Percentiles rank a stretch among this genome's conserved stretches.
These are phyloP conservation scores for Lasioglossum morio DNA, from an alignment of 2,888 invertebrate genomes.

Conservation along the genomic window DNA sequence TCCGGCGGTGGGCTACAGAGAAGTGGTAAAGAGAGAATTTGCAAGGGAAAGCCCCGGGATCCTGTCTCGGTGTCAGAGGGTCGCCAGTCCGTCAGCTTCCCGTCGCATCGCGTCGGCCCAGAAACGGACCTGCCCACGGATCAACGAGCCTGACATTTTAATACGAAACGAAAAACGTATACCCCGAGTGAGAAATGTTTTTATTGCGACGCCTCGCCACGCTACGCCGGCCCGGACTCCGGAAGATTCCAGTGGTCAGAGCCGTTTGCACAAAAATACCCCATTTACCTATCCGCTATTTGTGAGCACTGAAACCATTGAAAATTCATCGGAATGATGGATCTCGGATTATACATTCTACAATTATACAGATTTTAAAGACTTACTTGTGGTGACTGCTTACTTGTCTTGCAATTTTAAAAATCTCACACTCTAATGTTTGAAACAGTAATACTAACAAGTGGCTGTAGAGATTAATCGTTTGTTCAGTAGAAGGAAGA, in stretches of 20 bases:
- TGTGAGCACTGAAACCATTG: background rate
- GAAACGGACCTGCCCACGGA: constrained; percentile 61
- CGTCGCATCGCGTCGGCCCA: constrained; percentile 52
- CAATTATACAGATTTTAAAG: background rate
- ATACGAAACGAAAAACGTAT: constrained; percentile 47
- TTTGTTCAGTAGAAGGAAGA: background rate
- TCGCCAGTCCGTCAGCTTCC: constrained; percentile 71
- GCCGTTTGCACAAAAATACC: background rate
- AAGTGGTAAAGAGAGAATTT: constrained; percentile 83
- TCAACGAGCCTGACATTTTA: constrained; percentile 59
- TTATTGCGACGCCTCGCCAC: constrained; percentile 2
- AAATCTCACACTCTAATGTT: background rate
- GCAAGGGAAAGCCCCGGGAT: constrained; percentile 79
- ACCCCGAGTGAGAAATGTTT: constrained; percentile 40
- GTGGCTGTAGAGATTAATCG: background rate
- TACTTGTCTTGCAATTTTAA: too few relatives aligned
- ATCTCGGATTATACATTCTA: background rate
- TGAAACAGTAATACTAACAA: background rate
- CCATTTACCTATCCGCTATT: background rate
- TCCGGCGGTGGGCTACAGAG: constrained; percentile 73
- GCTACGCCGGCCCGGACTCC: background rate
- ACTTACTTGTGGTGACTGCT: background rate
- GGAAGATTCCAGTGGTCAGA: background rate
- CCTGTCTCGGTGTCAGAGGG: constrained; percentile 78
- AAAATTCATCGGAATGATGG: background rate